Percentiles rank a stretch among this genome's conserved stretches.
Conservation (phyloP, 2,888 invertebrate species). For the Pyrgus malvae region DNA sequence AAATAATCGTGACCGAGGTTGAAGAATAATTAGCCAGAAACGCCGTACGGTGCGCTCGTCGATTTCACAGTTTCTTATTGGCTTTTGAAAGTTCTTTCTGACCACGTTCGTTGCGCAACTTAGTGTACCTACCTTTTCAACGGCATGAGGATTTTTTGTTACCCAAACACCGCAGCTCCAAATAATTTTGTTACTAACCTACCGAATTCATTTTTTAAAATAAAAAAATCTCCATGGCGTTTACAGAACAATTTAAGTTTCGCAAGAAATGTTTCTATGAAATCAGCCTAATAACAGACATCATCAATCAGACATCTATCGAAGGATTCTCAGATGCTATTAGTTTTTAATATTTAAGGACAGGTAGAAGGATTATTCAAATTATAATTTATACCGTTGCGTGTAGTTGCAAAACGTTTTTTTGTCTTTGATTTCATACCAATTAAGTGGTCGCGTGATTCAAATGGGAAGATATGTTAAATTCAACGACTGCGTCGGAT, state of each 20-base stretch:
- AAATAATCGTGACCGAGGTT: constrained; percentile 68
- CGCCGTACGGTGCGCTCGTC: constrained; percentile 52
- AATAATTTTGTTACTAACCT: too few species aligned
- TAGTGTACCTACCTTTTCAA: constrained; percentile 24
- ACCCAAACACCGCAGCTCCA: too few species aligned
- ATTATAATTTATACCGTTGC: constrained; percentile 58
- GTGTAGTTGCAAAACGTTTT: constrained; percentile 69
- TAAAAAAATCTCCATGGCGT: too few species aligned
- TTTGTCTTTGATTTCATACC: constrained; percentile 65
- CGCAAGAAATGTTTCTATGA: too few species aligned
- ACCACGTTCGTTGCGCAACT: constrained; percentile 55
- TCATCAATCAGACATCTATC: too few species aligned
- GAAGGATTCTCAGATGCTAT: constrained; percentile 49
- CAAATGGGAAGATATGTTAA: constrained; percentile 46
- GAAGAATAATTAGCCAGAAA: constrained; percentile 70
- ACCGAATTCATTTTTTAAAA: too few species aligned
- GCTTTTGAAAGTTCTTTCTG: constrained; percentile 72
- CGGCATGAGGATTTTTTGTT: constrained; percentile 1
- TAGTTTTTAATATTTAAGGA: constrained; percentile 53
- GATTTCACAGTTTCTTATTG: constrained; percentile 72
- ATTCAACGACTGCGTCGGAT: constrained; percentile 15
- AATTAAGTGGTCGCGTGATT: constrained; percentile 73
- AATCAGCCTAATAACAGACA: too few species aligned
- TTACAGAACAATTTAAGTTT: too few species aligned
- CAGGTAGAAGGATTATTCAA: constrained; percentile 71